Percentiles rank a stretch among this genome's conserved stretches.
These are phyloP conservation scores for Rhynchonycteris naso DNA, from an alignment of 2,797 vertebrate genomes.

Conservation along the genomic window DNA sequence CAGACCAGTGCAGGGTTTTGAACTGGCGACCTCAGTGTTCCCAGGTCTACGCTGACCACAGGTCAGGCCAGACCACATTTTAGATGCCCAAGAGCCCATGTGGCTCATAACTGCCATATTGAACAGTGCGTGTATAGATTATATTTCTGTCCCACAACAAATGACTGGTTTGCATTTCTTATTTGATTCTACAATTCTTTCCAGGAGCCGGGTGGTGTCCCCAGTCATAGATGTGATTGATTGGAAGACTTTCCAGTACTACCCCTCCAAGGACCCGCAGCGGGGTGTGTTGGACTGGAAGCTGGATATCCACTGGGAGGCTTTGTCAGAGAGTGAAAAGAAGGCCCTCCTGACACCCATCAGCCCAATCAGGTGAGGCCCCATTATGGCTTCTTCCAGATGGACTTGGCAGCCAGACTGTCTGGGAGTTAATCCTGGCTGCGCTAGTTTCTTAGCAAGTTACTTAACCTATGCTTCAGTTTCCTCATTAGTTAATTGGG, in stretches of 20 bases:
- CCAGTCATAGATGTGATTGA: conserved; percentile 92
- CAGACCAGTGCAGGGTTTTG: too few relatives aligned
- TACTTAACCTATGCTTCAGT: neutral
- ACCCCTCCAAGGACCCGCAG: conserved; percentile 86
- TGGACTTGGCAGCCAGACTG: neutral
- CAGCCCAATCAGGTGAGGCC: conserved; percentile 89
- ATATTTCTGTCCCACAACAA: neutral
- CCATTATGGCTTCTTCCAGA: conserved; percentile 12
- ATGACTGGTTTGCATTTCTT: neutral
- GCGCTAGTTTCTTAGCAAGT: neutral
- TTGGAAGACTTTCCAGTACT: conserved; percentile 91
- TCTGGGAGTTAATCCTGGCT: neutral
- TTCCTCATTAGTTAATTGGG: neutral
- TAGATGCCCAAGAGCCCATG: neutral
- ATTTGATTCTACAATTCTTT: neutral
- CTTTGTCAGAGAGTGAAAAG: conserved; percentile 82
- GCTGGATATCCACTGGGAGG: conserved; percentile 92
- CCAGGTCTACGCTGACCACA: too few relatives aligned
- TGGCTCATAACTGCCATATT: neutral
- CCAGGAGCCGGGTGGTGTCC: conserved; percentile 90
- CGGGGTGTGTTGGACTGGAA: conserved; percentile 93
- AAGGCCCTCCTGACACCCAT: conserved; percentile 85
- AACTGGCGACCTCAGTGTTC: too few relatives aligned
- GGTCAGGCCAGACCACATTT: neutral
- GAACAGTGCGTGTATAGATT: rapidly evolving